Evolutionary conservation across 1,140 invertebrate species (phyloP).

Genomic region (Rhagoletis pomonella): DNA sequence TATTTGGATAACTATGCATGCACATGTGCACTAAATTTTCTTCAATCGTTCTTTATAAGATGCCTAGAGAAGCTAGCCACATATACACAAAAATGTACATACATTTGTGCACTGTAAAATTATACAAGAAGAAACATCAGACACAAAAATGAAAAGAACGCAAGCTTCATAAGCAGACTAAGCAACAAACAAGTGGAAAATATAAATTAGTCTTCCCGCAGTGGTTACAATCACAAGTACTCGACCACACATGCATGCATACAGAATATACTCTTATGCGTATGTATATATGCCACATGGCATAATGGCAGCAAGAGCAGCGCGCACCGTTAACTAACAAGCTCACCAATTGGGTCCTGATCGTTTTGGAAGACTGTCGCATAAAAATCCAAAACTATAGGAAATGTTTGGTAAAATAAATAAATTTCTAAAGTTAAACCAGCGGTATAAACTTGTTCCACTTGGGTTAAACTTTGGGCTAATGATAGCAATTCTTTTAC

Average conservation of each 20-base stretch:
- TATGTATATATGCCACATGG: constrained; percentile 42
- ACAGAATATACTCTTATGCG: background rate
- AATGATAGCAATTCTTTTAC: background rate
- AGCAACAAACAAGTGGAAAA: constrained; percentile 14
- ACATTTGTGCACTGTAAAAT: too few relatives aligned
- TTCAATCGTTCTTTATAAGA: too few relatives aligned
- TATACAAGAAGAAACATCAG: background rate
- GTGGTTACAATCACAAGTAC: constrained; percentile 8
- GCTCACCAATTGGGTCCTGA: background rate
- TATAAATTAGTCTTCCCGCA: constrained; percentile 44
- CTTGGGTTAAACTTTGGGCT: background rate
- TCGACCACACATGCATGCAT: background rate
- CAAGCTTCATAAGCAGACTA: constrained; percentile 2
- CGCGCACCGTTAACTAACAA: background rate
- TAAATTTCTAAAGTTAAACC: background rate
- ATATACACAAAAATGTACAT: too few relatives aligned
- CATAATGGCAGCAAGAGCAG: constrained; percentile 10
- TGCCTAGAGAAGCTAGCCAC: too few relatives aligned
- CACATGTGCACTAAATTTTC: too few relatives aligned
- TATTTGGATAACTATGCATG: too few relatives aligned
- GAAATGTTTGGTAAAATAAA: background rate
- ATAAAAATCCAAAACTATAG: too few relatives aligned
- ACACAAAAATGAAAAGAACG: background rate
- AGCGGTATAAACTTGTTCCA: background rate
- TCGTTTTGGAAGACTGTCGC: background rate